Base-by-base conservation (phyloP, 1,140 invertebrate species). In the Formica exsecta region DNA sequence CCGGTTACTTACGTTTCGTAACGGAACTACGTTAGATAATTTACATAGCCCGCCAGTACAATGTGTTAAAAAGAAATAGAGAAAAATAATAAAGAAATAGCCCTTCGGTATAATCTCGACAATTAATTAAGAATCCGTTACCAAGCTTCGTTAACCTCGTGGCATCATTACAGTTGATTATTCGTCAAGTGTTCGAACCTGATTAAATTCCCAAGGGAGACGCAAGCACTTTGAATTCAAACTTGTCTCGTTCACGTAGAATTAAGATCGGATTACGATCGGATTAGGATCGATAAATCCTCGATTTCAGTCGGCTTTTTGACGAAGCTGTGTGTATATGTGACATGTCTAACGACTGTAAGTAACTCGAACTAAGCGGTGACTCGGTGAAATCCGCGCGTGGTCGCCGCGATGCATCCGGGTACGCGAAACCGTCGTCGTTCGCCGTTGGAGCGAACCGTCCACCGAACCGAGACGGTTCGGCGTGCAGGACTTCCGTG, bases 401-500 rank as follows among this genome's bases (percentile, higher is more conserved):
- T 68, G 73, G 41, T 29, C 36, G 29, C 71, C n/a, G 36, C 57
- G 81, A 86, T 66, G 87, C 71, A 86, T 88, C 87, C 71, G 84
- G 71, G 85, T 88, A 88, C 36, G 73, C 81, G 70, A 25, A 83
- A 48, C 19, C 81, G 57, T 25, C 77, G 41, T 32, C 48, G 77
- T 68, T 68, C 70, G 76, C 83, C 75, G 74, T 86, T 89, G 83
- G 81, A 88, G 74, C 81, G 84, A 89, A 89, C 59, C 85, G 73
- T 89, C 73, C 85, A 89, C 36, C 85, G 88, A 76, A 89, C 84
- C 87, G 84, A 81, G 64, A 89, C 84, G 84, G 84, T 71, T 76
- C 76, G 83, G 38, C 38, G 70, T 38, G 36, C 44, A 48, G 44
- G 13, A 86, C 87, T 89, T 89, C 88, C 87, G 88, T 71, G 88